Conservation (phyloP, 2,888 invertebrate genomes). For the Panopea generosa region DNA sequence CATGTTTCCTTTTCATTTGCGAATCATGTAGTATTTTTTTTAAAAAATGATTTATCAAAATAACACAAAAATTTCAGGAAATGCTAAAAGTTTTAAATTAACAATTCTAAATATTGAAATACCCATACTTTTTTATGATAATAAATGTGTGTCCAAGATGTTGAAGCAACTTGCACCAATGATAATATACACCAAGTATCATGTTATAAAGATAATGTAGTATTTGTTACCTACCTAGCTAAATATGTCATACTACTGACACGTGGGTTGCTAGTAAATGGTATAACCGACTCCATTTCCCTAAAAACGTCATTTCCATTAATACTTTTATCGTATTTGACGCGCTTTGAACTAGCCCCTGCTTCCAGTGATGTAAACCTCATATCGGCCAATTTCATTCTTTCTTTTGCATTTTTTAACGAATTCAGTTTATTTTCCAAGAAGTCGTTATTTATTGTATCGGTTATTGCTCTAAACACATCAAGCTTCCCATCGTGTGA, state of each 20-base stretch:
- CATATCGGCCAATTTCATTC: conserved; percentile 45
- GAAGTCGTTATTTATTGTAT: conserved; percentile 21
- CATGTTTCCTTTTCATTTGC: no score
- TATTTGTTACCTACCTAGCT: conserved; percentile 47
- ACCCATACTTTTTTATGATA: no score
- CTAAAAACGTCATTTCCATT: conserved; percentile 28
- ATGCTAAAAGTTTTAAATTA: no score
- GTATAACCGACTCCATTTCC: conserved; percentile 43
- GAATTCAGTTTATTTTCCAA: conserved; percentile 24
- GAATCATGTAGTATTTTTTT: no score
- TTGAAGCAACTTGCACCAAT: no score
- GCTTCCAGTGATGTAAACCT: conserved; percentile 40
- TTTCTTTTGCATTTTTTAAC: not conserved
- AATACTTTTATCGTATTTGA: conserved; percentile 31
- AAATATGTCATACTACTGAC: conserved; percentile 50
- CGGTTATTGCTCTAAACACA: conserved; percentile 15
- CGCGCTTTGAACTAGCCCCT: conserved; percentile 35
- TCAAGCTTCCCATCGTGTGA: conserved; percentile 39
- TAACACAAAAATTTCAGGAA: no score
- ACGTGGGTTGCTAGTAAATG: conserved; percentile 50
- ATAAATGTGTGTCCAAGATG: no score
- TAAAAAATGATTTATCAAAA: no score
- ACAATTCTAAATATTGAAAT: no score
- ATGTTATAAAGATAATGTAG: no score
- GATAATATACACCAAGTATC: no score